These are phyloP conservation scores for Myotis brandtii DNA, from an alignment of 2,113 vertebrate genomes.

Conservation along the genomic window DNA sequence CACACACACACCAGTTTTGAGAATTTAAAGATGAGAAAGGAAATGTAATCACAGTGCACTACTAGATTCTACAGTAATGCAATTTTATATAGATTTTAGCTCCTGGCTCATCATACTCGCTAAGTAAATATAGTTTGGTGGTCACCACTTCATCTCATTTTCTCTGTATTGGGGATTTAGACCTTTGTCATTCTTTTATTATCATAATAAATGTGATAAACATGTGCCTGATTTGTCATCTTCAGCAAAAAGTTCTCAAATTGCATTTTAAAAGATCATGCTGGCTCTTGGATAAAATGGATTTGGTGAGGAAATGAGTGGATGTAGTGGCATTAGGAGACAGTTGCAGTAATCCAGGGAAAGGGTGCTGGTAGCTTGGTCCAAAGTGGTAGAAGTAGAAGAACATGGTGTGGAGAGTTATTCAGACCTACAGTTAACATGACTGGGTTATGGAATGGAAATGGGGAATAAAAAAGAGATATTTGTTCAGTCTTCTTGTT, in stretches of 20 bases:
- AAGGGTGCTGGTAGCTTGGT: not conserved
- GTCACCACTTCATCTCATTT: not conserved
- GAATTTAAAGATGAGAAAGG: conserved; percentile 49
- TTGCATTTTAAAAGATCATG: not conserved
- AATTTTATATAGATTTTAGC: not conserved
- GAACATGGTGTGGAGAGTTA: not conserved
- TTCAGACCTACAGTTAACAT: not conserved
- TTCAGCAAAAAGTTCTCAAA: conserved; percentile 1
- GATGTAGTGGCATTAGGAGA: not conserved
- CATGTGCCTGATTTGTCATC: not conserved
- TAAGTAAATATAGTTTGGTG: not conserved
- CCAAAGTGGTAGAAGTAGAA: not conserved
- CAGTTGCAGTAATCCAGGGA: not conserved
- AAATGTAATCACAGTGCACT: not conserved
- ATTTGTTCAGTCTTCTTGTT: not conserved
- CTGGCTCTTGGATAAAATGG: not conserved
- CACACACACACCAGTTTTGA: not conserved
- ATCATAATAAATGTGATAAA: not conserved
- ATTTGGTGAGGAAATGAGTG: not conserved
- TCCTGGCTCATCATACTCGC: not conserved
- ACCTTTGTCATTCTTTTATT: not conserved
- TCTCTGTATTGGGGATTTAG: not conserved
- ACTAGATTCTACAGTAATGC: not conserved
- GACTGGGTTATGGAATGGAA: not conserved
- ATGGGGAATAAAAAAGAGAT: not conserved